Evolutionary conservation across 2,888 invertebrate species (phyloP), one percentile per base, ranked within the genome.

Genomic region (Thalpophila matura): DNA sequence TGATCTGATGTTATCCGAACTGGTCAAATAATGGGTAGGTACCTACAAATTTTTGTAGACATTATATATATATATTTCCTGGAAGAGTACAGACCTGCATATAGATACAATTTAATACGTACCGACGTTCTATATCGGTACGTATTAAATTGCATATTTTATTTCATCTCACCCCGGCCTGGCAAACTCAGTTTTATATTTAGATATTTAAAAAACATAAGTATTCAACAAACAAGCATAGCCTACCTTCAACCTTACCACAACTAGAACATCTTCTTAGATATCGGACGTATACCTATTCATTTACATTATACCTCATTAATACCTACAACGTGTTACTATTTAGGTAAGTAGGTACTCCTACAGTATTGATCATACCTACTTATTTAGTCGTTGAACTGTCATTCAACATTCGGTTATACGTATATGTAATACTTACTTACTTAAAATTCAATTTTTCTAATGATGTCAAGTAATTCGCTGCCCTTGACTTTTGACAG

Each of bases 401-500:
- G 6, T 12, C 29, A 24, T 31, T 26, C 40, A 5, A 20, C 18
- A 31, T 12, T 47, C 43, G 4, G 26, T 16, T 18, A 26, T 7
- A 31, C 29, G 22, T 33, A 33, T 51, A 67, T 60, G 20, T 26
- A 54, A 37, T 29, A 61, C 7, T 55, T 72, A 56, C 54, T 33
- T 29, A 61, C 7, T 55, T 72, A 56, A 74, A 66, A 69, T 71
- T 69, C 50, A 16, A 63, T 65, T 67, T 69, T 70, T 49, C 51
- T 33, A 67, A 65, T 58, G 54, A 71, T 71, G 59, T 70, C 53
- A 64, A 66, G 74, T 65, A 60, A 70, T 67, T 67, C 40, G 45
- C 53, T 77, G 81, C 67, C 88, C 88, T 88, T 88, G 88, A 88
- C 86, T 84, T 86, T 86, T 87, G 82, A 81, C 80, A 80, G 80